Evolutionary conservation across 2,113 vertebrate species (phyloP).

Genomic region (Micronycteris hirsuta): DNA sequence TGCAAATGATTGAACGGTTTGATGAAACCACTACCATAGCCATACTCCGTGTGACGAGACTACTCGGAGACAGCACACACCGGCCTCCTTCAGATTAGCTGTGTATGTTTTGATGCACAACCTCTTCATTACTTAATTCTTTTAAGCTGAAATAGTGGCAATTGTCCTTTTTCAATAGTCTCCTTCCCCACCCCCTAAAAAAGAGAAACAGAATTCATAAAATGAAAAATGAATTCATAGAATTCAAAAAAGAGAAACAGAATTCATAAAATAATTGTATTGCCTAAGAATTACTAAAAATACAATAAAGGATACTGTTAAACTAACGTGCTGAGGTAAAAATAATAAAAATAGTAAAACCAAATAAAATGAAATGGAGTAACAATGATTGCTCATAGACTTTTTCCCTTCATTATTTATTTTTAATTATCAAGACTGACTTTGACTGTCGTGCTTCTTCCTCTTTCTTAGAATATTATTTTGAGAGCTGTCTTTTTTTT

Average conservation of each 20-base stretch:
- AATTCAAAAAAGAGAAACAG: background rate
- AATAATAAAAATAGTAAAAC: background rate
- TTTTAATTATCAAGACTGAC: background rate
- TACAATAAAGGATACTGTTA: background rate
- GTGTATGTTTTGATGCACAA: background rate
- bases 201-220: background rate
- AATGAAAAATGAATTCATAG: too few relatives aligned
- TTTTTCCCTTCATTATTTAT: background rate
- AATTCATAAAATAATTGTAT: background rate
- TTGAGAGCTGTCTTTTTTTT: conserved; percentile 16
- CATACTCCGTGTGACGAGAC: background rate
- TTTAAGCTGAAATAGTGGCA: background rate
- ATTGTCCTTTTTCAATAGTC: background rate
- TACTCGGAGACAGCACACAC: background rate
- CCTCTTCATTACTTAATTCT: background rate
- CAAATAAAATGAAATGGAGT: background rate
- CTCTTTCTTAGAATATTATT: background rate
- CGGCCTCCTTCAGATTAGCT: background rate
- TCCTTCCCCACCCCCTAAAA: background rate
- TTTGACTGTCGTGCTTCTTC: background rate
- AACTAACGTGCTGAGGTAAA: background rate
- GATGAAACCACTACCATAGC: background rate
- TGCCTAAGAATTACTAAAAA: background rate
- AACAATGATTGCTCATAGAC: background rate
- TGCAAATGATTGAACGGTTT: background rate